These are phyloP conservation scores for Euthynnus affinis DNA, from an alignment of 2,797 vertebrate species.

Conservation along the genomic window DNA sequence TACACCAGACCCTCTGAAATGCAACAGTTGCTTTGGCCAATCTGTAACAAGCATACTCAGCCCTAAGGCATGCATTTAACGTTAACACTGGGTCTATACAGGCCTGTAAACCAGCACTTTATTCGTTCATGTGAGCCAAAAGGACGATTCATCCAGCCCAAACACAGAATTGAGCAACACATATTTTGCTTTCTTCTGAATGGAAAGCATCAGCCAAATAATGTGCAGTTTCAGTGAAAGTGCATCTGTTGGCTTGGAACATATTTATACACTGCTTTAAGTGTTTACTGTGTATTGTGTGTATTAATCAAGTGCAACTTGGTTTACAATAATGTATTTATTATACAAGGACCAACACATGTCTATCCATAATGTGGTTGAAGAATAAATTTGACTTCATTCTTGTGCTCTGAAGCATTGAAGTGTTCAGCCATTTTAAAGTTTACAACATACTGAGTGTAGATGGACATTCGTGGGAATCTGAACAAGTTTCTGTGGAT, in stretches of 20 bases:
- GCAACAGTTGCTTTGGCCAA: slow-evolving; percentile 74
- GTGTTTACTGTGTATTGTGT: neutral
- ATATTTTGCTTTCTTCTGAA: slow-evolving; percentile 23
- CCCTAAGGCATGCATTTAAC: slow-evolving; percentile 76
- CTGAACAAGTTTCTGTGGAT: too few relatives aligned
- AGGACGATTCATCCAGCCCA: slow-evolving; percentile 40
- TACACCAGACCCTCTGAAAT: slow-evolving; percentile 57
- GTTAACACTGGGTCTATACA: slow-evolving; percentile 75
- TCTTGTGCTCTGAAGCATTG: too few relatives aligned
- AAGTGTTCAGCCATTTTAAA: too few relatives aligned
- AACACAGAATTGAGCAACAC: slow-evolving; percentile 40
- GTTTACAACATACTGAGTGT: too few relatives aligned
- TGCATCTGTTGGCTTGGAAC: slow-evolving; percentile 40
- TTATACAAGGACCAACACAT: neutral
- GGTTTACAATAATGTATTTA: neutral
- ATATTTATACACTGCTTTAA: neutral
- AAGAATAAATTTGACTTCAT: too few relatives aligned
- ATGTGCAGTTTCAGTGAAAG: slow-evolving; percentile 14
- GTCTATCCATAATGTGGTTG: too few relatives aligned
- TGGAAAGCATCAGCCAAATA: slow-evolving; percentile 15
- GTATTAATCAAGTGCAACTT: neutral
- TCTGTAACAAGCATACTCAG: slow-evolving; percentile 74
- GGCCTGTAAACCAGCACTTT: slow-evolving; percentile 67
- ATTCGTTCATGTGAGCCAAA: slow-evolving; percentile 63
- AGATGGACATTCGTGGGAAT: too few relatives aligned